Conservation (phyloP, 2,113 vertebrate genomes). For the Nothoprocta perdicaria region DNA sequence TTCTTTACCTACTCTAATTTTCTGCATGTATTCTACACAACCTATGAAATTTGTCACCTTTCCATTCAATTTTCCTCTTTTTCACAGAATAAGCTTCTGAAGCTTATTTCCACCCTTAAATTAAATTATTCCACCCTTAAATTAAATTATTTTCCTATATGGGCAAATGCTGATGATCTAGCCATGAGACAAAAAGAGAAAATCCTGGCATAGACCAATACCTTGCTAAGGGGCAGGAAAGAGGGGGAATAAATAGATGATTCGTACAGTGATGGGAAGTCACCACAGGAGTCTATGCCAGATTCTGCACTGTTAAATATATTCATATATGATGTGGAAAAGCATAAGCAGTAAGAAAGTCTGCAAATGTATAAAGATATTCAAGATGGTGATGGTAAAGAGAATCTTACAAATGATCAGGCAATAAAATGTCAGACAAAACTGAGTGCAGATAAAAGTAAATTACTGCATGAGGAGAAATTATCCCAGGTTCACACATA, state of each 20-base stretch:
- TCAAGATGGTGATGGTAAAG: too few relatives aligned
- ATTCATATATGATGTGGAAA: too few relatives aligned
- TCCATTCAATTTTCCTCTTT: neutral
- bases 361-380: too few relatives aligned
- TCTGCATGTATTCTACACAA: neutral
- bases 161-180: too few relatives aligned
- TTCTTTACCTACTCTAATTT: neutral
- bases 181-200: neutral
- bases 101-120: neutral
- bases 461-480: too few relatives aligned
- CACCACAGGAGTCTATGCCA: neutral
- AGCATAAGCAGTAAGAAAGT: too few relatives aligned
- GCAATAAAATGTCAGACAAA: too few relatives aligned
- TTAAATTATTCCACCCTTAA: neutral
- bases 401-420: too few relatives aligned
- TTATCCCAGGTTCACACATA: too few relatives aligned
- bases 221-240: neutral
- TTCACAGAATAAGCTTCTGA: neutral
- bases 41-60: neutral
- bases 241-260: neutral
- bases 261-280: neutral
- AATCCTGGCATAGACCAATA: neutral
- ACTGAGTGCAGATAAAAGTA: too few relatives aligned
- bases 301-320: neutral
- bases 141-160: neutral